These are phyloP conservation scores for Carterocephalus palaemon DNA, from an alignment of 2,888 invertebrate genomes.

Conservation along the genomic window DNA sequence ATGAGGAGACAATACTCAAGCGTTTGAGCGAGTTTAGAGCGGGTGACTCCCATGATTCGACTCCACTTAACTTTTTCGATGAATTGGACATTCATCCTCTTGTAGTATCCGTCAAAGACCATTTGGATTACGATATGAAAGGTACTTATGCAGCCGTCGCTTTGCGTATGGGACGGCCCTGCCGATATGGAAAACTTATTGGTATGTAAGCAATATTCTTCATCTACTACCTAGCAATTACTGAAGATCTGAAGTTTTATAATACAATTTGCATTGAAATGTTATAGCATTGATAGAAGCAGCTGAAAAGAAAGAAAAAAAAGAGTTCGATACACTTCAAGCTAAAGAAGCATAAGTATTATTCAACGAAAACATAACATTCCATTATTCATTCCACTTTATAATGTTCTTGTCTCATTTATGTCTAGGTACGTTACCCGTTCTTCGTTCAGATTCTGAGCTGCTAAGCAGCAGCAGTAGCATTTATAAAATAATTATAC, in stretches of 20 bases:
- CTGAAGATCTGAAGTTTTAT: neutral
- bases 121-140: slow-evolving; percentile 73
- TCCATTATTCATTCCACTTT: no score
- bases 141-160: slow-evolving; percentile 77
- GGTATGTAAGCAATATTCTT: no score
- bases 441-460: no score
- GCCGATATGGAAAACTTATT: slow-evolving; percentile 79
- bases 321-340: slow-evolving; percentile 48
- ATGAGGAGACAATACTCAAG: slow-evolving; percentile 77
- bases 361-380: no score
- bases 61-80: slow-evolving; percentile 85
- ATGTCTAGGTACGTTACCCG: no score
- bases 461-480: no score
- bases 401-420: no score
- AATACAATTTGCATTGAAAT: neutral
- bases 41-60: slow-evolving; percentile 79
- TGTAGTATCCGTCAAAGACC: slow-evolving; percentile 69
- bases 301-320: slow-evolving; percentile 57
- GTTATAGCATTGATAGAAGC: slow-evolving; percentile 54
- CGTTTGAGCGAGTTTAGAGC: slow-evolving; percentile 76
- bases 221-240: no score
- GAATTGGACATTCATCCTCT: slow-evolving; percentile 85
- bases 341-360: slow-evolving; percentile 57
- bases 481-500: no score
- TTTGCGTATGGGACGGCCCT: slow-evolving; percentile 79